These are phyloP conservation scores for Polia nebulosa DNA, from an alignment of 2,888 invertebrate species.

Conservation along the genomic window DNA sequence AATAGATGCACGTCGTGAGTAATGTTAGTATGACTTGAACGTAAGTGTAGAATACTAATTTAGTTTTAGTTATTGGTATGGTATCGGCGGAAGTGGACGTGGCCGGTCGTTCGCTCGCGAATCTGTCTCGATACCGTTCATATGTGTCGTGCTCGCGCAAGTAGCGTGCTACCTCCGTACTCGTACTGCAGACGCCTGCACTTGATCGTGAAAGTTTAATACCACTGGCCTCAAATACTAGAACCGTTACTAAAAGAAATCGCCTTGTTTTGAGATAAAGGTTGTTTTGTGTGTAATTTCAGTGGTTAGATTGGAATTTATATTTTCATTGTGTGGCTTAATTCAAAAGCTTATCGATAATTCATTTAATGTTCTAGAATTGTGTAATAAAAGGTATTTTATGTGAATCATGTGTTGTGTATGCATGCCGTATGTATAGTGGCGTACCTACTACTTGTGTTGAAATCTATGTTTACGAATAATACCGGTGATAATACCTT, in stretches of 20 bases:
- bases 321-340: constrained; percentile 59
- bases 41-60: constrained; percentile 66
- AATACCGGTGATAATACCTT: constrained; percentile 50
- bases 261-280: constrained; percentile 76
- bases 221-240: constrained; percentile 86
- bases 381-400: constrained; percentile 38
- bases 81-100: constrained; percentile 85
- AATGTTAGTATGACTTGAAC: constrained; percentile 55
- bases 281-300: constrained; percentile 74
- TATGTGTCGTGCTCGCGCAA: constrained; percentile 76
- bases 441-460: constrained; percentile 25
- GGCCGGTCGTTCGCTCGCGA: constrained; percentile 69
- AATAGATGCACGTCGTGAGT: constrained; percentile 49
- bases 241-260: constrained; percentile 87
- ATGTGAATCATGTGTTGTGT: constrained; percentile 50
- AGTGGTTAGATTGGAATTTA: constrained; percentile 67
- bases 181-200: constrained; percentile 81
- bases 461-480: constrained; percentile 43
- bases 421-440: constrained; percentile 39
- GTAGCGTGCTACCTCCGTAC: constrained; percentile 80
- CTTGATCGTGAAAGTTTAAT: constrained; percentile 90
- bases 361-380: constrained; percentile 36
- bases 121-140: constrained; percentile 72
- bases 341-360: constrained; percentile 49
- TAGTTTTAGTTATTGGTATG: constrained; percentile 81